Evolutionary conservation across 2,797 vertebrate species (phyloP), one percentile per base, ranked within the genome.

Genomic region (Furcifer pardalis): DNA sequence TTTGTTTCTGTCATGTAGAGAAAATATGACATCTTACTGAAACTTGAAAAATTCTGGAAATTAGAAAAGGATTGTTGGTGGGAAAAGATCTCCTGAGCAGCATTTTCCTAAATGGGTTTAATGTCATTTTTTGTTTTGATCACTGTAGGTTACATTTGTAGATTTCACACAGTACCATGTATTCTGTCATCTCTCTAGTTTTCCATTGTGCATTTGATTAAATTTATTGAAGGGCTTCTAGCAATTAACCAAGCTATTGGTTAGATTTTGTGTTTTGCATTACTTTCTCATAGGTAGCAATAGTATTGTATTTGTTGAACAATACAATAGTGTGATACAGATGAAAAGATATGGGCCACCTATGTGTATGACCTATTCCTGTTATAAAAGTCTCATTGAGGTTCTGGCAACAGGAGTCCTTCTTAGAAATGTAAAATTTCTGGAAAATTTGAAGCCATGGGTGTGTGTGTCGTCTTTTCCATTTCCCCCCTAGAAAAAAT

Each of bases 351-450:
- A 30, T 78, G 40, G 71, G 71, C 46, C 12, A n/a, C 8, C 52
- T 71, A 40, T 52, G 3, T 37, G 46, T 0, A 2, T 68, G 21
- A 21, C 30, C 8, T 0, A 8, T n/a, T 27, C 25, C 32, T 65
- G 25, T 4, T 52, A 37, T 69, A 9, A 1, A 1, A 1, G 32
- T 1, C 7, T 76, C 6, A 2, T 0, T 35, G 1, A 0, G 21
- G 79, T 81, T 19, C 40, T 46, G 49, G 73, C 68, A 52, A n/a
- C 35, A 27, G 23, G 77, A 82, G 13, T n/a, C n/a, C n/a, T n/a
- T n/a, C n/a, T n/a, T n/a, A n/a, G n/a, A n/a, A n/a, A n/a, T n/a
- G n/a, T n/a, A n/a, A n/a, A n/a, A n/a, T n/a, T n/a, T n/a, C n/a
- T n/a, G n/a, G n/a, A n/a, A n/a, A n/a, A n/a, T n/a, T n/a, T n/a